Percentiles rank a stretch among this genome's conserved stretches.
Evolutionary conservation across 92 coral and sea anemone genomes (phyloP).

Genomic region (Epizoanthus illoricatus): DNA sequence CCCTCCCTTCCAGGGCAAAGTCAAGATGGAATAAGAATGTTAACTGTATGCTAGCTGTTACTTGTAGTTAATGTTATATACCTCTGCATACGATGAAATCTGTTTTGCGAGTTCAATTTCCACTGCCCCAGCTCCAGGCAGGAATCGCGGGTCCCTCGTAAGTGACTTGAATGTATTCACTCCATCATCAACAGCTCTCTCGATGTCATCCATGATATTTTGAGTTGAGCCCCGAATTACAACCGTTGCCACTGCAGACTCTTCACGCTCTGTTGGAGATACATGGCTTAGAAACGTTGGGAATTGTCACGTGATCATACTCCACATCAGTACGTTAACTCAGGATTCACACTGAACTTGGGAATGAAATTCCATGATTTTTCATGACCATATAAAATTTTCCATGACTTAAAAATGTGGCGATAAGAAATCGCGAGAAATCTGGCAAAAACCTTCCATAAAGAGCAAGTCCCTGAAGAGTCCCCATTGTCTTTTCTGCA

Average conservation of each 20-base stretch:
- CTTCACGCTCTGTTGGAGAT: constrained; percentile 80
- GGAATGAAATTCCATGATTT: too few relatives aligned
- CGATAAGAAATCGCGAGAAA: too few relatives aligned
- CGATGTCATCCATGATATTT: constrained; percentile 96
- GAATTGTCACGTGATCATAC: background rate
- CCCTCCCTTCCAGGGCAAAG: background rate
- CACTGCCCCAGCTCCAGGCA: constrained; percentile 98
- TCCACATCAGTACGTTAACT: background rate
- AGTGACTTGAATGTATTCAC: constrained; percentile 90
- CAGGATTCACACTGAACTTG: too few relatives aligned
- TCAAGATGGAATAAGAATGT: background rate
- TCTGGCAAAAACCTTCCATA: too few relatives aligned
- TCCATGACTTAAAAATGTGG: too few relatives aligned
- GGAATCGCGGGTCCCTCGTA: constrained; percentile 85
- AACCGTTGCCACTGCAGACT: constrained; percentile 89
- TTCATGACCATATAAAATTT: too few relatives aligned
- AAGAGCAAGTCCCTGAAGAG: too few relatives aligned
- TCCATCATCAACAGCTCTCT: constrained; percentile 97
- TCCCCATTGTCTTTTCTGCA: too few relatives aligned
- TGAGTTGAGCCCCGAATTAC: constrained; percentile 93
- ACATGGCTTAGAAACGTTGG: too few relatives aligned
- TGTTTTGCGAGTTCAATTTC: constrained; percentile 96
- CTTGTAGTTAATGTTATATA: background rate
- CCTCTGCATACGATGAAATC: constrained; percentile 92
- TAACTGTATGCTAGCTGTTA: too few relatives aligned